Evolutionary conservation across 30 jellyfish, hydroid and myxozoan species (phyloP), one percentile per base, ranked within the genome.

Genomic region (Chrysaora quinquecirrha): DNA sequence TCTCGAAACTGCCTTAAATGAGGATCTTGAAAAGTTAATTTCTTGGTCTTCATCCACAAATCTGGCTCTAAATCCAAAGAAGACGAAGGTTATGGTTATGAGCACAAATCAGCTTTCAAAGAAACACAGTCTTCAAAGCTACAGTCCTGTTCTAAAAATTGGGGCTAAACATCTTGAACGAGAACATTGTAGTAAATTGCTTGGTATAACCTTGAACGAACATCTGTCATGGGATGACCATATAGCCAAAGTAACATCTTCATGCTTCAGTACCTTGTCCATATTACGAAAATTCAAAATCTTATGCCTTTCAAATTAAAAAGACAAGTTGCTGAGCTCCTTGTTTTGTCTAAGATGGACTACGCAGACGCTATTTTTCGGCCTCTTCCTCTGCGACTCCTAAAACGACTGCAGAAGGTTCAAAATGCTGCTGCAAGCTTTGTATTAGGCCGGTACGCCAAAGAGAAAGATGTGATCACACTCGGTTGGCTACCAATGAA

Each of bases 291-390:
- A 78, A 58, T 63, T 78, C 60, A 78, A 60, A 60, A 63, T 64
- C 70, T 61, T 34, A 33, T 58, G 58, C 82, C 89, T 3, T 61
- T 34, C 82, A 78, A 34, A 32, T 33, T 47, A 32, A 60, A 24
- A 18, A 78, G 69, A 32, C 89, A 78, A 75, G 82, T 85, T 73
- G 85, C 85, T 74, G 95, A 85, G 78, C 80, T 63, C 85, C 95
- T 85, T 31, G 89, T 75, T 14, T 31, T 77, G 60, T 77, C 96
- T 22, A 86, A 86, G 85, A 63, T 86, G 73, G 86, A 86, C 75
- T 76, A 64, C 46, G 82, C 80, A 63, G 83, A 75, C 71, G 96
- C 71, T 54, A 24, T 87, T 65, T 65, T n/a, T 78, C 83, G 87
- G 18, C 88, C 87, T 32, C 91, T 87, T 65, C 96, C 96, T 10